Percentiles rank a stretch among this genome's conserved stretches.
Evolutionary conservation across 2,888 invertebrate species (phyloP).

Genomic region (Scaptomyza caliginosa): DNA sequence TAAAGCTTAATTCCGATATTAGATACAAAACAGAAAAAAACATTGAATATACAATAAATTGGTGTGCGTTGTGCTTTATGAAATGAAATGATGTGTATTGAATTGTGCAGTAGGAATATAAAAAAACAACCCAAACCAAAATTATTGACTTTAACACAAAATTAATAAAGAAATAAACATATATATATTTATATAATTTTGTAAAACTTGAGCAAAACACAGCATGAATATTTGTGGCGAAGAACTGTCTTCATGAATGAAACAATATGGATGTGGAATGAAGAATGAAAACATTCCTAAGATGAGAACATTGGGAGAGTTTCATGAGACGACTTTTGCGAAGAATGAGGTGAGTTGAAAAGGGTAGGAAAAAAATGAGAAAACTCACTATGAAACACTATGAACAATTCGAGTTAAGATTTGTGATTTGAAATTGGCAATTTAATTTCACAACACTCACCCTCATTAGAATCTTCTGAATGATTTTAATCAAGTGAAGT

Average conservation of each 20-base stretch:
- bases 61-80: constrained; percentile 44
- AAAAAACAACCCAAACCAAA: constrained; percentile 38
- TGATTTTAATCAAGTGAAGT: constrained; percentile 38
- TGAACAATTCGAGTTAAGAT: constrained; percentile 45
- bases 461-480: constrained; percentile 84
- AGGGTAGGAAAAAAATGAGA: background rate
- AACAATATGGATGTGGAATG: constrained; percentile 23
- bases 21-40: constrained; percentile 65
- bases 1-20: constrained; percentile 35
- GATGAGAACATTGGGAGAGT: constrained; percentile 16
- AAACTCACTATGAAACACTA: constrained; percentile 28
- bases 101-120: constrained; percentile 36
- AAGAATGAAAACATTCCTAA: constrained; percentile 26
- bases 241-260: constrained; percentile 35
- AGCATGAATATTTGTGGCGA: constrained; percentile 68
- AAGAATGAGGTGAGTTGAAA: constrained; percentile 42
- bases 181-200: constrained; percentile 21
- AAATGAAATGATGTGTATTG: constrained; percentile 56
- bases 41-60: constrained; percentile 27
- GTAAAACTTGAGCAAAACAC: constrained; percentile 76
- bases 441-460: constrained; percentile 78
- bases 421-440: constrained; percentile 2
- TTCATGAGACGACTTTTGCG: constrained; percentile 15
- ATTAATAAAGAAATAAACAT: constrained; percentile 6
- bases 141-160: constrained; percentile 34